Evolutionary conservation across 1,140 invertebrate species (phyloP), one percentile per base, ranked within the genome.

Genomic region (Macrobrachium rosenbergii): DNA sequence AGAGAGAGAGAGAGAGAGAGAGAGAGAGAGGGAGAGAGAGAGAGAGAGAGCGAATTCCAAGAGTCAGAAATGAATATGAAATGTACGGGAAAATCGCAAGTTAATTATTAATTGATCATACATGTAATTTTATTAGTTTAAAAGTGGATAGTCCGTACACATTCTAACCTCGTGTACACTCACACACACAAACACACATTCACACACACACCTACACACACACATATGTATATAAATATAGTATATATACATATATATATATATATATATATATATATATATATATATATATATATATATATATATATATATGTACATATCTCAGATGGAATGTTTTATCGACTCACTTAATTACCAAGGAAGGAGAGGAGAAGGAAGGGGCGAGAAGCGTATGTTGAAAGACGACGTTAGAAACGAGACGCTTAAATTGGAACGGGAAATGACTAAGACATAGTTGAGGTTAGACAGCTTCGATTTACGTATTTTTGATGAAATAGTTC

Each of bases 1-100:
- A 43, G 23, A 43, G 79, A 81, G 79, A 52, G 62, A 52, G n/a
- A 14, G n/a, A n/a, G 60, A 80, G 62, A 81, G 79, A 43, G 23
- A 43, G 79, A 81, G 79, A 52, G 62, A 52, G n/a, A 14, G n/a
- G 45, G 60, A 80, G 62, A 81, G 79, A 43, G 23, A 43, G 79
- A 81, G 79, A 52, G 62, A 52, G n/a, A 14, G n/a, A n/a, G n/a
- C n/a, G n/a, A n/a, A n/a, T n/a, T n/a, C n/a, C n/a, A n/a, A n/a
- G n/a, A 21, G 52, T 11, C 12, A 63, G 11, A 7, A 19, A 19
- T 23, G 64, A 58, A 5, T 21, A 59, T 37, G 37, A 6, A 11
- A 67, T 19, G 11, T 52, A 52, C 2, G 37, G 37, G 21, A n/a
- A 19, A 58, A 43, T 11, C 11, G 75, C 6, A 23, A 8, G 17